Evolutionary conservation across 1,140 invertebrate species (phyloP).

Genomic region (Pogonomyrmex californicus): DNA sequence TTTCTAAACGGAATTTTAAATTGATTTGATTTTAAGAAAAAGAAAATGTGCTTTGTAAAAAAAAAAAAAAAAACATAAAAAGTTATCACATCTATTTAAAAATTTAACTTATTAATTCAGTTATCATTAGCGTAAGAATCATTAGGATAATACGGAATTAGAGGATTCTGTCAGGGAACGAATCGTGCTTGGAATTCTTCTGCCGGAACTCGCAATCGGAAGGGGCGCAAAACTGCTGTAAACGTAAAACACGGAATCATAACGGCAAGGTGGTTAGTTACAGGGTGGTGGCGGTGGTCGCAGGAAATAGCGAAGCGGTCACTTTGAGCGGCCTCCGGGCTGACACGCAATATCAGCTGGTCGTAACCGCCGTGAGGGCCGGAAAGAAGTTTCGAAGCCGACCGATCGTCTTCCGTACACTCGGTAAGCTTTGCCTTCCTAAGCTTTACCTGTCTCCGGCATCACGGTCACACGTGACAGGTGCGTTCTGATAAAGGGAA

Average conservation of each 20-base stretch:
- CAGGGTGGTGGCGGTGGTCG: slow-evolving; percentile 95
- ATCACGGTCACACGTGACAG: slow-evolving; percentile 58
- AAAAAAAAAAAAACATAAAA: not conserved
- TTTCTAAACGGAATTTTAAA: not conserved
- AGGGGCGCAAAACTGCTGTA: no score
- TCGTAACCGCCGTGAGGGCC: slow-evolving; percentile 92
- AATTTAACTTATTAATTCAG: not conserved
- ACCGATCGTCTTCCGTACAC: slow-evolving; percentile 94
- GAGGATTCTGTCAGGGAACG: not conserved
- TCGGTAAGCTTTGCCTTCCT: slow-evolving; percentile 89
- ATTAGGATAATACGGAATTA: not conserved
- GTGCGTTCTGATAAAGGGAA: slow-evolving; percentile 55
- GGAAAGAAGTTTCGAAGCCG: slow-evolving; percentile 93
- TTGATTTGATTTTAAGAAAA: not conserved
- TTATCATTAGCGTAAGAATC: not conserved
- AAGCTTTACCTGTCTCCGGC: slow-evolving; percentile 50
- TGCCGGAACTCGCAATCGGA: not conserved
- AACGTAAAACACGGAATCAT: slow-evolving; percentile 76
- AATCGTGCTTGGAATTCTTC: not conserved
- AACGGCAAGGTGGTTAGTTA: slow-evolving; percentile 91
- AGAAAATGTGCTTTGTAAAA: not conserved
- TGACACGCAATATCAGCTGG: slow-evolving; percentile 95
- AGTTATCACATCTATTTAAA: not conserved
- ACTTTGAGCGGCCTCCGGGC: slow-evolving; percentile 92
- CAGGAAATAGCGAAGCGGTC: slow-evolving; percentile 94